Evolutionary conservation across 2,888 invertebrate species (phyloP), one percentile per base, ranked within the genome.

Genomic region (Drosophila robusta): DNA sequence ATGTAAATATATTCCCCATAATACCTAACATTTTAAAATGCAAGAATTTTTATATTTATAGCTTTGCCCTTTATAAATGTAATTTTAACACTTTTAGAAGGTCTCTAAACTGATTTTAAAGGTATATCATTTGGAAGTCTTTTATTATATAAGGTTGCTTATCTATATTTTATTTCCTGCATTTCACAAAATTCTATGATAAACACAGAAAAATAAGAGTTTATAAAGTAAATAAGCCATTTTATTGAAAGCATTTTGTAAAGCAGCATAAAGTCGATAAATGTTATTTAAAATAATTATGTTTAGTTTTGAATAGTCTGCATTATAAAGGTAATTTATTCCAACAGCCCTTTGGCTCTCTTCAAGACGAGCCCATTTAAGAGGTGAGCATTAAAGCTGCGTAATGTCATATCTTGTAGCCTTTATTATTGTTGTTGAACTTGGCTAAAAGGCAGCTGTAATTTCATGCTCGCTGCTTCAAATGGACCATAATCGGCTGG

Each of bases 401-500:
- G 34, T 45, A 41, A 56, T 58, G 64, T 42, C 39, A 52, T 42
- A 36, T 14, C 42, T 34, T 41, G 8, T 50, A 24, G 45, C 34
- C 50, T 55, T 51, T 58, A 58, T 60, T 61, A 60, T 66, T 24
- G 68, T 29, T 44, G 42, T 51, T 54, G 55, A 62, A 54, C 64
- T 66, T 39, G 78, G 36, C 47, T 29, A 44, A 56, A 46, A 57
- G 34, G 58, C 44, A 78, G 49, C 71, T 67, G 55, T 71, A 80
- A 84, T 83, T 83, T 87, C 73, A 88, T 69, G 77, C 87, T 73
- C 60, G 72, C 56, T 76, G 80, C 78, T 62, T 61, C 12, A 61
- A 78, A 67, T 69, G 65, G 66, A 46, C 64, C 73, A 85, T 83
- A 89, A 86, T 82, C 88, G 75, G 80, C 51, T 61, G 61, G 83